Conservation (phyloP, 37 sponge, comb jelly and placozoan species). For the Cladorhizidae sp. region DNA sequence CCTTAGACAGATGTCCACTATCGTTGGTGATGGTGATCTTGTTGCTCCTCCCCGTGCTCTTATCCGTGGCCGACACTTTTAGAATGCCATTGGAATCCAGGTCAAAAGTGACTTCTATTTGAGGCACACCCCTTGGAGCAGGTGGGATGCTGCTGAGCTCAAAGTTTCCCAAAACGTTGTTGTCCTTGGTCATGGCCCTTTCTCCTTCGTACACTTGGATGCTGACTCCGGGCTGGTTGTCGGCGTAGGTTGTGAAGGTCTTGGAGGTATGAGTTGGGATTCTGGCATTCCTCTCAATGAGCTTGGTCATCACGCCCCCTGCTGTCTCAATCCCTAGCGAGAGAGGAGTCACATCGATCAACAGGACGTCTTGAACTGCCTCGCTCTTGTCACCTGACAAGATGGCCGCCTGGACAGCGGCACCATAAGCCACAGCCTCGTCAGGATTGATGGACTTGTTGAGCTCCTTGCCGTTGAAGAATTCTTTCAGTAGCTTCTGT, state of each 20-base stretch:
- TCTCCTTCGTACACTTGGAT: slow-evolving; percentile 94
- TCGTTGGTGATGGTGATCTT: slow-evolving; percentile 88
- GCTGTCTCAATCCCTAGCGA: slow-evolving; percentile 95
- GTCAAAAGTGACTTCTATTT: slow-evolving; percentile 90
- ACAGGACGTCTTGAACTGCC: slow-evolving; percentile 86
- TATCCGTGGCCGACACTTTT: slow-evolving; percentile 84
- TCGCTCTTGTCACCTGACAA: slow-evolving; percentile 85
- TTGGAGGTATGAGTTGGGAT: slow-evolving; percentile 78
- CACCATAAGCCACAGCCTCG: slow-evolving; percentile 97
- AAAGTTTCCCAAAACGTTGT: slow-evolving; percentile 87
- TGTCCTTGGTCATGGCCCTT: slow-evolving; percentile 85
- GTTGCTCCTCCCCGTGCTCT: slow-evolving; percentile 83
- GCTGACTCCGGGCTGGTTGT: slow-evolving; percentile 88
- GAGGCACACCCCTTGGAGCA: slow-evolving; percentile 88
- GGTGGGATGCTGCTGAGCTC: slow-evolving; percentile 86
- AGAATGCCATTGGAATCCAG: slow-evolving; percentile 90
- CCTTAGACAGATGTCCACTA: slow-evolving; percentile 65
- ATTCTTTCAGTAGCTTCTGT: slow-evolving; percentile 91
- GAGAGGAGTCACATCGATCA: slow-evolving; percentile 94
- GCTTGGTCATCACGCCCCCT: slow-evolving; percentile 93
- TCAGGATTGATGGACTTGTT: slow-evolving; percentile 97
- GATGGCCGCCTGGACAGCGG: slow-evolving; percentile 96
- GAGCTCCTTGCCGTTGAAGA: slow-evolving; percentile 97
- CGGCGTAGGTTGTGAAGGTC: slow-evolving; percentile 88
- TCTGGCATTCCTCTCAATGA: slow-evolving; percentile 58